Base-by-base conservation (phyloP, 2,797 vertebrate genomes). In the Cossypha heuglini region DNA sequence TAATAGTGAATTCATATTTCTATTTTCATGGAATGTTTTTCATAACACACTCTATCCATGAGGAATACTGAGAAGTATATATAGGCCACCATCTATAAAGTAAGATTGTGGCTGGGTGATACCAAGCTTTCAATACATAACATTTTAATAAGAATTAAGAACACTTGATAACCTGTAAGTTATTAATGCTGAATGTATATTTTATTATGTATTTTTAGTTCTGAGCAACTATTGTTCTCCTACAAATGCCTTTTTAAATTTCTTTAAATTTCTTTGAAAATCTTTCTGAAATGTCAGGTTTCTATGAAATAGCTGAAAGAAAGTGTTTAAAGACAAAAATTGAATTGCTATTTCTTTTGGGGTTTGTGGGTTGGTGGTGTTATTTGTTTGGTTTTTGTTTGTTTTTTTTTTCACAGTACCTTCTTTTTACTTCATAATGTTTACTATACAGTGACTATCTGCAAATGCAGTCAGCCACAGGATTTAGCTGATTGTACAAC, bases 1-100 rank as follows among this genome's bases (percentile, higher is more conserved):
- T 29, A 81, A 49, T 3, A 51, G 10, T 16, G 64, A 80, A 71
- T 59, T 37, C 3, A 38, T 46, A 29, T 24, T 51, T 22, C 2
- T 79, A 35, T 22, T 72, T 67, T 55, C 29, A 37, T 16, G 8
- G 19, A 61, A 35, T 49, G 6, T 21, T 48, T 91, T 28, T 45
- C 61, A 46, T 93, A 91, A 86, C 22, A 86, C 22, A 45, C 64
- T 76, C 82, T 69, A 82, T 75, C 85, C 64, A 86, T 80, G 79
- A 84, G 74, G 35, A 92, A 86, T 96, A 94, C 59, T 92, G 51
- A 93, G 75, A 96, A 78, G 66, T 80, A 91, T 58, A 80, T 78
- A 61, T 86, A 88, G 92, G 17, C 35, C 31, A 64, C 11, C 22
- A 48, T 37, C 8, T 51, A 7, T 26, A 66, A 90, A 31, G 49